Evolutionary conservation across 2,888 invertebrate species (phyloP).

Genomic region (Heliconius cydno): DNA sequence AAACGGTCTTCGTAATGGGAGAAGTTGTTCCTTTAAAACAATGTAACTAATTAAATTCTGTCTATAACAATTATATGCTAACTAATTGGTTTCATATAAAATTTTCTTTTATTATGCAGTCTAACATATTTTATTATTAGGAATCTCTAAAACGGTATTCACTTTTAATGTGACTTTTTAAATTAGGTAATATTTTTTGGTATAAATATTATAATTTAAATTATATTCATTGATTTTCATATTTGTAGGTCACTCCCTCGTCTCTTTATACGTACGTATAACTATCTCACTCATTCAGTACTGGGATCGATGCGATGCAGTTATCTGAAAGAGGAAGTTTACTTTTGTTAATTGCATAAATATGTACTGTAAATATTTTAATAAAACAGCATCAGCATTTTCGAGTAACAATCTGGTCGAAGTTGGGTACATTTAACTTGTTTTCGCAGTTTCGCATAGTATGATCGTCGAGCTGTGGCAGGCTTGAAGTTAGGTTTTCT

Average conservation of each 20-base stretch:
- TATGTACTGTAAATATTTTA: constrained; percentile 10
- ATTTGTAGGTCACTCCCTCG: neutral
- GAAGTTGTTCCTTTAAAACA: constrained; percentile 5
- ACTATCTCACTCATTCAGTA: constrained; percentile 19
- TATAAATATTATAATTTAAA: constrained; percentile 14
- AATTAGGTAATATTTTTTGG: constrained; percentile 9
- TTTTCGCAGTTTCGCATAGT: too few species aligned
- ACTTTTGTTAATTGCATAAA: neutral
- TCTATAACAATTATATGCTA: constrained; percentile 3
- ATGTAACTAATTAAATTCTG: constrained; percentile 12
- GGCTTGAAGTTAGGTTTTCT: too few species aligned
- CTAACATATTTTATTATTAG: constrained; percentile 6
- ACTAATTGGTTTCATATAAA: constrained; percentile 19
- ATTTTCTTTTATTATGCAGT: constrained; percentile 14
- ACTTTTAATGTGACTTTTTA: neutral
- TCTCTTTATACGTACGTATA: constrained; percentile 8
- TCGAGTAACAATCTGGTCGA: neutral
- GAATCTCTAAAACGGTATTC: constrained; percentile 7
- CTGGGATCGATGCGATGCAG: constrained; percentile 14
- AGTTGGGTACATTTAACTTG: too few species aligned
- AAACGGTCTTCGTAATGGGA: constrained; percentile 33
- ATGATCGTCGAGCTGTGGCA: too few species aligned
- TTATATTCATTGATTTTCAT: neutral
- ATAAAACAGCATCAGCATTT: neutral
- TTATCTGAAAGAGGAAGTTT: constrained; percentile 12